Evolutionary conservation across 2,888 invertebrate species (phyloP).

Genomic region (Acronicta alni): DNA sequence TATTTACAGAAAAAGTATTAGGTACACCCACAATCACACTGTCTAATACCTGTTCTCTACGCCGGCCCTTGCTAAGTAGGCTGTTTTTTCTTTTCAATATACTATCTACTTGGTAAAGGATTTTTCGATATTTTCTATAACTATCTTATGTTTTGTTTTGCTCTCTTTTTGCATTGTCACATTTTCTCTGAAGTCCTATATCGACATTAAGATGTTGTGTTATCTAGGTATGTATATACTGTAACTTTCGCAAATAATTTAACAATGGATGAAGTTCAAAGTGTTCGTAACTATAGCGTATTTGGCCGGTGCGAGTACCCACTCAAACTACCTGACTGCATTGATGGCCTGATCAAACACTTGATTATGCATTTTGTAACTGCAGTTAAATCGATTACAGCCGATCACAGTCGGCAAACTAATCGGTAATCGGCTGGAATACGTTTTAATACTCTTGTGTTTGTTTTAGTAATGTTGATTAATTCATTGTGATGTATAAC

Average conservation of each 20-base stretch:
- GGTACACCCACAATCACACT: too few species aligned
- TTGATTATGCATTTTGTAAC: conserved; percentile 58
- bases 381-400: conserved; percentile 50
- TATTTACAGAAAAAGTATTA: too few species aligned
- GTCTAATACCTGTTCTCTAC: too few species aligned
- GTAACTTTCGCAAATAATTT: background rate
- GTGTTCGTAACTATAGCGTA: conserved; percentile 31
- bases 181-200: too few species aligned
- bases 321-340: conserved; percentile 55
- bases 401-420: conserved; percentile 35
- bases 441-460: conserved; percentile 27
- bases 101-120: too few species aligned
- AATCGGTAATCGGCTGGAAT: conserved; percentile 37
- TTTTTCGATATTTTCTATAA: too few species aligned
- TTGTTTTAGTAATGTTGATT: conserved; percentile 25
- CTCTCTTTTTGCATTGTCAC: background rate
- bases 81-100: too few species aligned
- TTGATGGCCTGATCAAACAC: conserved; percentile 56
- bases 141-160: too few species aligned
- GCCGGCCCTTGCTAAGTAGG: too few species aligned
- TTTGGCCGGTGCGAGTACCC: conserved; percentile 48
- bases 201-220: too few species aligned
- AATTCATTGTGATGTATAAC: conserved; percentile 5
- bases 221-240: too few species aligned
- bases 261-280: conserved; percentile 32